phyloP scores from a whole-genome alignment of 1,140 invertebrate species.

The Megalopta genalis region DNA sequence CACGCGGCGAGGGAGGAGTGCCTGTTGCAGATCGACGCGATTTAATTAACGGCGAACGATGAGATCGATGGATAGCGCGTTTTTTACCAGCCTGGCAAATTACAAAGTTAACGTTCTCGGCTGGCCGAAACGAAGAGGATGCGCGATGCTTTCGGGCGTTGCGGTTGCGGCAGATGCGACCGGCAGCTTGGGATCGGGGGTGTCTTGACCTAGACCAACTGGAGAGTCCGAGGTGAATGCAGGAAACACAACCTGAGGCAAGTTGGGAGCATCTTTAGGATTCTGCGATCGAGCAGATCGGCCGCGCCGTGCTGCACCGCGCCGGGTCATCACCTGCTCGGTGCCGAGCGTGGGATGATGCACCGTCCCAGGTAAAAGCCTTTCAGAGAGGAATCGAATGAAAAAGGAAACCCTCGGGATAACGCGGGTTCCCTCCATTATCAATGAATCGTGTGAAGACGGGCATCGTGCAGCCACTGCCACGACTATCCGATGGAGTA shows the following conservation, averaged over 20 bases:
- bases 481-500: conserved; percentile 52
- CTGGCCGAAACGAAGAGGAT: too few species aligned
- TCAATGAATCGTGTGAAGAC: conserved; percentile 64
- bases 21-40: not conserved
- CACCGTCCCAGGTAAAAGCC: conserved; percentile 60
- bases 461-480: conserved; percentile 49
- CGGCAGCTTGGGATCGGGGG: conserved; percentile 35
- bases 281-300: conserved; percentile 3
- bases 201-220: conserved; percentile 51
- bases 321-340: conserved; percentile 70
- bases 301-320: too few species aligned
- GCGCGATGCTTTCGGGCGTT: not conserved
- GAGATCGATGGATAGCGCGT: not conserved
- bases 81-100: not conserved
- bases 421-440: conserved; percentile 66
- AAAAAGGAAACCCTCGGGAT: conserved; percentile 58
- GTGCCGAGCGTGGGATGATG: conserved; percentile 73
- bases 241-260: conserved; percentile 39
- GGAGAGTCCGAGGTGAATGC: conserved; percentile 19
- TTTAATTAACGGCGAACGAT: not conserved
- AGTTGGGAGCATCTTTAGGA: conserved; percentile 6
- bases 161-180: conserved; percentile 43
- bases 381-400: conserved; percentile 55
- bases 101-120: not conserved
- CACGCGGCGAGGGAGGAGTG: not conserved